Conservation (phyloP, 2,113 vertebrate species). For the Mormyrus iriodes region DNA sequence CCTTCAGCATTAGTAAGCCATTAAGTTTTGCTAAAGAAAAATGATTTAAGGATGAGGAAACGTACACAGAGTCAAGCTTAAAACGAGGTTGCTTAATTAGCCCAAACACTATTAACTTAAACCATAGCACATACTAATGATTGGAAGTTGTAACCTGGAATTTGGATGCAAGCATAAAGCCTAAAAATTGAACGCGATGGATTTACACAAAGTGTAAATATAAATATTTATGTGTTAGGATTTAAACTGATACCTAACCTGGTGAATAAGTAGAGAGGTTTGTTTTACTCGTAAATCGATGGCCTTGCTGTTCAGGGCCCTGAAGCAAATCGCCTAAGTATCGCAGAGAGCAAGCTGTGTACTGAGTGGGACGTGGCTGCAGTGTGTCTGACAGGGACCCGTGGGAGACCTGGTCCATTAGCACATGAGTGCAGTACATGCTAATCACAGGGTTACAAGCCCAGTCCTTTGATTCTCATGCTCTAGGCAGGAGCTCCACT, state of each 20-base stretch:
- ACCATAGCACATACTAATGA: not conserved
- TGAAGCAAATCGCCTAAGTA: not conserved
- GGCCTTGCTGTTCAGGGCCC: not conserved
- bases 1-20: not conserved
- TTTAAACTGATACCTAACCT: not conserved
- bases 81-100: not conserved
- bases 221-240: not conserved
- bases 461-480: slow-evolving; percentile 36
- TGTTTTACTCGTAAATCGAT: not conserved
- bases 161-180: not conserved
- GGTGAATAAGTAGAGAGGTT: not conserved
- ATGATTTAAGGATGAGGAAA: not conserved
- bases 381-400: slow-evolving; percentile 49
- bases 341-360: slow-evolving; percentile 27
- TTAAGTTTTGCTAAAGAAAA: not conserved
- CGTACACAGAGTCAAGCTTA: not conserved
- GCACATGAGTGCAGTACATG: slow-evolving; percentile 59
- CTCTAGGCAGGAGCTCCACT: slow-evolving; percentile 36
- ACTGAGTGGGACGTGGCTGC: slow-evolving; percentile 58
- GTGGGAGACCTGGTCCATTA: slow-evolving; percentile 51
- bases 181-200: not conserved
- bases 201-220: not conserved
- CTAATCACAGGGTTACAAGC: slow-evolving; percentile 54
- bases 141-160: not conserved
- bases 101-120: not conserved